phyloP scores from a whole-genome alignment of 2,797 vertebrate species.

The Alauda arvensis region DNA sequence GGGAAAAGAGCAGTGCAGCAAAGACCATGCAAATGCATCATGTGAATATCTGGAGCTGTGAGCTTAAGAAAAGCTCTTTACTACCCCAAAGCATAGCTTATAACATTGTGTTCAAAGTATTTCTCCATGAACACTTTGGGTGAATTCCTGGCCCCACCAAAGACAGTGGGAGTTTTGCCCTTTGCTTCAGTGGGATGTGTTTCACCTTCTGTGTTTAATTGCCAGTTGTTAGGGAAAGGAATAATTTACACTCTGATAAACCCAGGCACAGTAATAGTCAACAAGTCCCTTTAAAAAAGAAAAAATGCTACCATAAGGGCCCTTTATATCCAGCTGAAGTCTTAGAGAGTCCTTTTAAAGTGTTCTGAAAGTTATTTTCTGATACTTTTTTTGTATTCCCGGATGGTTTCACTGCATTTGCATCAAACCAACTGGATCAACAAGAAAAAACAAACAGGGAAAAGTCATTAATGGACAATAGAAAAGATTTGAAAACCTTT shows the following conservation, averaged over 20 bases:
- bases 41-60: not conserved
- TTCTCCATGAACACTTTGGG: not conserved
- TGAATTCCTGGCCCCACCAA: not conserved
- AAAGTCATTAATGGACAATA: conserved; percentile 14
- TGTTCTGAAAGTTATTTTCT: conserved; percentile 9
- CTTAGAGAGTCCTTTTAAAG: not conserved
- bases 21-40: not conserved
- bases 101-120: not conserved
- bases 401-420: not conserved
- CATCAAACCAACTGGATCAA: conserved; percentile 30
- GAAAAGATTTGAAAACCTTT: conserved; percentile 39
- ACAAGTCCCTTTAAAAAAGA: not conserved
- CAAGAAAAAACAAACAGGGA: conserved; percentile 1
- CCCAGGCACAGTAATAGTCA: not conserved
- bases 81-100: not conserved
- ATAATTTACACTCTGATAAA: not conserved
- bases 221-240: not conserved
- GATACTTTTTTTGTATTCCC: not conserved
- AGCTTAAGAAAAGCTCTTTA: not conserved
- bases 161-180: not conserved
- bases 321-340: not conserved
- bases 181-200: not conserved
- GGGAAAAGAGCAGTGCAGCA: not conserved
- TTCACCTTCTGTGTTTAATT: conserved; percentile 7
- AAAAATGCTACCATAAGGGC: not conserved